These are phyloP conservation scores for Nycticryphes semicollaris DNA, from an alignment of 2,113 vertebrate genomes.

Conservation along the genomic window DNA sequence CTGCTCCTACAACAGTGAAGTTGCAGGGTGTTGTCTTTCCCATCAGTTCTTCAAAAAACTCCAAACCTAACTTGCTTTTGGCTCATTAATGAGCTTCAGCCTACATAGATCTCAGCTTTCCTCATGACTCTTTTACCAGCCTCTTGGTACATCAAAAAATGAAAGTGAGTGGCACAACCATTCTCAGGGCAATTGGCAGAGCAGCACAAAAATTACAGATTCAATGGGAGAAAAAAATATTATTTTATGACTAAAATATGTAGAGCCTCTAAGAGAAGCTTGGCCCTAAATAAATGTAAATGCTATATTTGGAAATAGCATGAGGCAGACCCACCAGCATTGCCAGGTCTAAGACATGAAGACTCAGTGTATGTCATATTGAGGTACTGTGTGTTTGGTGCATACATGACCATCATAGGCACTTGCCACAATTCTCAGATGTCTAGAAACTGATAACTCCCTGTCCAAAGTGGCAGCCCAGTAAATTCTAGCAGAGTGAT, in stretches of 20 bases:
- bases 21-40: not conserved
- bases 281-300: not conserved
- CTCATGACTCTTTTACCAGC: not conserved
- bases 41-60: not conserved
- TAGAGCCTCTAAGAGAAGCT: not conserved
- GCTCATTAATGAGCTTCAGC: not conserved
- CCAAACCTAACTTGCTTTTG: not conserved
- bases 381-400: not conserved
- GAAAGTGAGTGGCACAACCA: not conserved
- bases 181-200: not conserved
- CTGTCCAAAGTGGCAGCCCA: not conserved
- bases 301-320: not conserved
- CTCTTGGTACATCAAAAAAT: not conserved
- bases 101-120: not conserved
- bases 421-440: not conserved
- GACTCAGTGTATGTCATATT: not conserved
- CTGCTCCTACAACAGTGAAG: not conserved
- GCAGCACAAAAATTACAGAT: not conserved
- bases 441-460: not conserved
- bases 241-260: not conserved
- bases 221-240: not conserved
- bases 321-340: not conserved
- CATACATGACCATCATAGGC: not conserved
- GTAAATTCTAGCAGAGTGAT: not conserved
- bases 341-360: not conserved